Percentiles rank a stretch among this genome's conserved stretches.
Conservation (phyloP, 2,888 invertebrate species). For the Phlogophora meticulosa region DNA sequence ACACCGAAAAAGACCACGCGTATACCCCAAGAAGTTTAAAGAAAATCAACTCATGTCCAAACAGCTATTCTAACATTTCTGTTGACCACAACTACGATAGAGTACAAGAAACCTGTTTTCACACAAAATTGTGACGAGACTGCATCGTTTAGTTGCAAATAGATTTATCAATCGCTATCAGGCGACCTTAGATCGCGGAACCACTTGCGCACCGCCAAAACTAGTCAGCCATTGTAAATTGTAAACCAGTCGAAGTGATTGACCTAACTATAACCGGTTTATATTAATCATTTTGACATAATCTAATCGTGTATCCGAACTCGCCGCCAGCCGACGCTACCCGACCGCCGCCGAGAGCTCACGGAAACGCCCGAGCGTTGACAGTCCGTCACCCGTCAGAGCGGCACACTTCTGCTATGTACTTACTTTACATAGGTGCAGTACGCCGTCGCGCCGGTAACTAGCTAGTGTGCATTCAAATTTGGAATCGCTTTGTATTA, state of each 20-base stretch:
- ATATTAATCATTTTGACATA: slow-evolving; percentile 84
- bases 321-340: slow-evolving; percentile 62
- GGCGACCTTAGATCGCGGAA: slow-evolving; percentile 62
- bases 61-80: not conserved
- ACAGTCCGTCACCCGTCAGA: slow-evolving; percentile 89
- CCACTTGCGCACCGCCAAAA: slow-evolving; percentile 75
- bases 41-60: not conserved
- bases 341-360: slow-evolving; percentile 72
- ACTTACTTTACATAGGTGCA: slow-evolving; percentile 86
- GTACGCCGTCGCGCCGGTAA: slow-evolving; percentile 83
- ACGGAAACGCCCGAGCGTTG: slow-evolving; percentile 83
- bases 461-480: slow-evolving; percentile 81
- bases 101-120: slow-evolving; percentile 29
- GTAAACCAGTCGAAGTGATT: slow-evolving; percentile 77
- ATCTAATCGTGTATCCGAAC: slow-evolving; percentile 79
- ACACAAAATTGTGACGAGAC: slow-evolving; percentile 29
- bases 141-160: slow-evolving; percentile 35
- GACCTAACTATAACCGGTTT: slow-evolving; percentile 84
- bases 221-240: slow-evolving; percentile 61
- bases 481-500: slow-evolving; percentile 71
- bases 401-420: slow-evolving; percentile 86
- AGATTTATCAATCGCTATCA: slow-evolving; percentile 63
- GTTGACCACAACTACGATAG: not conserved
- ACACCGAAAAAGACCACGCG: too few relatives aligned
- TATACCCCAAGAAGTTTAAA: too few relatives aligned